Percentiles rank a stretch among this genome's conserved stretches.
Evolutionary conservation across 1,140 invertebrate genomes (phyloP).

Genomic region (Thaumatotibia leucotreta): DNA sequence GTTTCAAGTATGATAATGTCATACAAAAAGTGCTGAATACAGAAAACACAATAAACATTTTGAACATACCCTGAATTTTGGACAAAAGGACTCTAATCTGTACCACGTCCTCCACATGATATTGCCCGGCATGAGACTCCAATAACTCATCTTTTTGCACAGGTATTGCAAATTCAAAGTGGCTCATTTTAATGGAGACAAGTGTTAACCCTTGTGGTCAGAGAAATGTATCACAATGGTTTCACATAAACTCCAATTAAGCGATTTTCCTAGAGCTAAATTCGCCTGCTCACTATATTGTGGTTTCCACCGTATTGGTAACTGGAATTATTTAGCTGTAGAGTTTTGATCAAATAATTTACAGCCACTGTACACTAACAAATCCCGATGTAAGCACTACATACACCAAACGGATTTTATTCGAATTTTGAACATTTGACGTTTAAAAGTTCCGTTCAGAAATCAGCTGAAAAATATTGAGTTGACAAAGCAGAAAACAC

Average conservation of each 20-base stretch:
- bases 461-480: no score
- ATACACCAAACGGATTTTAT: conserved; percentile 9
- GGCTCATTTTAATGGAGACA: conserved; percentile 42
- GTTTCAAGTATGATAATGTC: neutral
- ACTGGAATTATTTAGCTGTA: neutral
- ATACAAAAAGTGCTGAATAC: neutral
- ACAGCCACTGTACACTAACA: neutral
- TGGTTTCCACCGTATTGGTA: neutral
- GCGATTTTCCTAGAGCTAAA: no score
- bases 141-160: conserved; percentile 83
- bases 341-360: neutral
- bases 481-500: no score
- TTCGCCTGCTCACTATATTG: neutral
- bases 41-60: neutral
- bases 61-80: conserved; percentile 79
- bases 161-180: conserved; percentile 85
- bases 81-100: conserved; percentile 77
- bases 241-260: neutral
- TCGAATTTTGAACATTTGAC: conserved; percentile 6
- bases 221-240: neutral
- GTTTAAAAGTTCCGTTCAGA: neutral
- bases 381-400: neutral
- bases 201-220: neutral
- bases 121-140: conserved; percentile 79
- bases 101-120: conserved; percentile 83